Conservation (phyloP, 1,140 invertebrate genomes). For the Brachionus koreanus region DNA sequence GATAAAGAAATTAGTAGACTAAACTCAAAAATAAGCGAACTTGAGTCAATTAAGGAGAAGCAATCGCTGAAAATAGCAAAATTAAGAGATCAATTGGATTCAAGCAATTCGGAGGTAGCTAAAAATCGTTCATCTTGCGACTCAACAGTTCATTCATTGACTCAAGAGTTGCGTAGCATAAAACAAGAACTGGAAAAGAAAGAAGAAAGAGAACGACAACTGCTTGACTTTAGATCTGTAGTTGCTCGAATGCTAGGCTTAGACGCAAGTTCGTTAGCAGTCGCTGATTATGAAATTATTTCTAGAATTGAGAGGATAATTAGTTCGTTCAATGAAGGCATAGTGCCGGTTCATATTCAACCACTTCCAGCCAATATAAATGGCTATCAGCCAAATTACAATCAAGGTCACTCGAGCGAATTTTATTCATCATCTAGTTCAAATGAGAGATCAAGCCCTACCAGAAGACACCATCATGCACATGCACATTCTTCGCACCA, state of each 20-base stretch:
- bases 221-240: slow-evolving; percentile 56
- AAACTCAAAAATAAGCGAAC: slow-evolving; percentile 51
- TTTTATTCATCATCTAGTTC: slow-evolving; percentile 28
- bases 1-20: slow-evolving; percentile 54
- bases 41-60: slow-evolving; percentile 54
- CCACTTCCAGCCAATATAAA: slow-evolving; percentile 22
- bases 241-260: slow-evolving; percentile 57
- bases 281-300: slow-evolving; percentile 59
- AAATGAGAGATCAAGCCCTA: slow-evolving; percentile 27
- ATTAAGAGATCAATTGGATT: slow-evolving; percentile 50
- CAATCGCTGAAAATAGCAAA: slow-evolving; percentile 54
- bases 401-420: not conserved
- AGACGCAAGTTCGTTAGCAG: slow-evolving; percentile 55
- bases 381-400: not conserved
- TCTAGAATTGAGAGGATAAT: slow-evolving; percentile 57
- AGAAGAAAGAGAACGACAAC: slow-evolving; percentile 55
- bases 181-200: slow-evolving; percentile 53
- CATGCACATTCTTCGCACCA: slow-evolving; percentile 32
- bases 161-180: slow-evolving; percentile 56
- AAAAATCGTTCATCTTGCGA: slow-evolving; percentile 52
- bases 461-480: slow-evolving; percentile 22
- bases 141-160: slow-evolving; percentile 56
- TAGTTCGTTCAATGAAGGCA: slow-evolving; percentile 35
- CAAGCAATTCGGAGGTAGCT: slow-evolving; percentile 46
- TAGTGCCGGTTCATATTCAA: slow-evolving; percentile 39